Evolutionary conservation across 1,140 invertebrate genomes (phyloP), one percentile per base, ranked within the genome.

Genomic region (Dreissena rostriformis): DNA sequence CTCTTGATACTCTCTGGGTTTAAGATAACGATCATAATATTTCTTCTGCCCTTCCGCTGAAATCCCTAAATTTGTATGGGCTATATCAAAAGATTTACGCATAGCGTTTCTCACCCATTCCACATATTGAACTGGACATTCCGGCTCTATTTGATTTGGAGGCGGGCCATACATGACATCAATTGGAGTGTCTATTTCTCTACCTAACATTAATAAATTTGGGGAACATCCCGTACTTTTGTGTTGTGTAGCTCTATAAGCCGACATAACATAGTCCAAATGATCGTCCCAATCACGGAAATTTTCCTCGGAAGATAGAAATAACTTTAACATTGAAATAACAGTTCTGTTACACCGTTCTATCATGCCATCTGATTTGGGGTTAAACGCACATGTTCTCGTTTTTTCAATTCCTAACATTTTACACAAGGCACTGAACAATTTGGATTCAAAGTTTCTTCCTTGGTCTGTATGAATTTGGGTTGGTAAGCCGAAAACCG

Each of bases 291-390:
- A 87, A 61, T 87, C 78, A 49, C 67, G 55, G 17, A 68, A 66
- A 39, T 73, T 53, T 68, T 85, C 53, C 63, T 87, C 52, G 61
- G 22, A 14, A 49, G 26, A 53, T n/a, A 85, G 70, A 73, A 86
- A 86, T 7, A 49, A 24, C 10, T 66, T 55, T 17, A 88, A 72
- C 86, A 88, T 88, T 57, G 70, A 66, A 22, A 77, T 55, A 10
- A 91, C 39, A 14, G 92, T 91, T 68, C 86, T 74, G 78, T 91
- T 92, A 53, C 88, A 86, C 39, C 91, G 79, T 67, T 92, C 87
- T 1, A 90, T 85, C 49, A 91, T 57, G 1, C 93, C 92, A 83
- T 93, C 91, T 1, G 88, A 85, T 39, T 90, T 85, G 19, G 93
- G 91, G 68, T 91, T 88, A 71, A 92, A 92, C 0, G 91, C 76